A percentile compares a stretch with the other conserved stretches of the same genome.
These are phyloP conservation scores for Microtus richardsoni DNA, from an alignment of 2,113 vertebrate species.

Conservation along the genomic window DNA sequence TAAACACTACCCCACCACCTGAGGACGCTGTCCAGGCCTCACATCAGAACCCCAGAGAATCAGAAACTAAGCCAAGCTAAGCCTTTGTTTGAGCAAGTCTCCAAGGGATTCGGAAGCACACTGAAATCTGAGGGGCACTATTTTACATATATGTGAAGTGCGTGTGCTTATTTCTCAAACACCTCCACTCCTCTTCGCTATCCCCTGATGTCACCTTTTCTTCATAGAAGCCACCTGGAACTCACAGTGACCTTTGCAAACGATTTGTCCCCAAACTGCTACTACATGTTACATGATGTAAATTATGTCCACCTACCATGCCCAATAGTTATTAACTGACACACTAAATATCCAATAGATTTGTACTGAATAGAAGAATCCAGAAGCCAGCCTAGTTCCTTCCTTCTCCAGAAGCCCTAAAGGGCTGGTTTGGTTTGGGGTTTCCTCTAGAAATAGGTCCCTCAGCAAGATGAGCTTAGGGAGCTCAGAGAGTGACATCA, in stretches of 20 bases:
- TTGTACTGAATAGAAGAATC: conserved; percentile 21
- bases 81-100: background rate
- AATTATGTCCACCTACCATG: background rate
- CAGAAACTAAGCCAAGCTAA: background rate
- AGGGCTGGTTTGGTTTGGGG: background rate
- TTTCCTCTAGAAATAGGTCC: background rate
- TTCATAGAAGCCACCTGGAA: background rate
- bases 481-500: background rate
- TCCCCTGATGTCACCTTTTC: background rate
- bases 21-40: background rate
- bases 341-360: background rate
- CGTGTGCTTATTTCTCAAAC: background rate
- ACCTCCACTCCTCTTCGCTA: background rate
- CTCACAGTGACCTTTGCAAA: background rate
- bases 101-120: background rate
- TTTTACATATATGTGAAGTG: background rate
- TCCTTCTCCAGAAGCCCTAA: background rate
- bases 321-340: background rate
- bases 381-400: background rate
- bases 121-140: background rate
- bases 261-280: background rate
- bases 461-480: background rate
- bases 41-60: background rate
- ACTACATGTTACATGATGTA: background rate
- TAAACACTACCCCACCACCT: background rate